Evolutionary conservation across 2,113 vertebrate genomes (phyloP), one percentile per base, ranked within the genome.

Genomic region (Casuarius casuarius): DNA sequence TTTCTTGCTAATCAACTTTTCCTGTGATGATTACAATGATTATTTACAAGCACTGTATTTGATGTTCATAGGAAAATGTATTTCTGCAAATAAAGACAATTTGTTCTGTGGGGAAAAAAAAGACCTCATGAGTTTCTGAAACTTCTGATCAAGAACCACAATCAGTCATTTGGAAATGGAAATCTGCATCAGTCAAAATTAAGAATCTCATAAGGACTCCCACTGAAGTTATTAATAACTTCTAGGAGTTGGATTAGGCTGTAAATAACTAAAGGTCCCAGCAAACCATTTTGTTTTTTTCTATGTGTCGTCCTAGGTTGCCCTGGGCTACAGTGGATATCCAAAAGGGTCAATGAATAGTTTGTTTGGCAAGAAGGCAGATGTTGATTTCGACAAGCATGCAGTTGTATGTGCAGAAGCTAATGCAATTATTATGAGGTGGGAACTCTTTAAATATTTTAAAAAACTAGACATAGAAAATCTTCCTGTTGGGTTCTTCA

Each of bases 391-490:
- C 65, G 58, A 85, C 48, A 7, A 68, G n/a, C n/a, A 56, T 40
- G 85, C 63, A 58, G 6, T 78, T 72, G 56, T 91, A 25, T 94
- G 89, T 59, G 89, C 89, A 74, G 92, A 91, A 89, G 66, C 84
- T 58, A 94, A 92, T 92, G 81, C 85, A 44, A 77, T 94, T 68
- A 92, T 94, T 82, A 67, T 95, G 71, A 89, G 89, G 84, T 89
- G 91, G 21, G 87, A 88, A 33, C 20, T 48, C 28, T 25, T 71
- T 44, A 67, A 65, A 49, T 81, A 71, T 44, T 76, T 72, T 52
- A 44, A 61, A 75, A 62, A 35, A 44, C 68, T 63, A 44, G 61
- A 25, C 20, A 68, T 66, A 48, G 62, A 19, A 52, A 46, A 7
- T 44, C 54, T 63, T 77, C 29, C 8, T 67, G n/a, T 76, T 92